phyloP scores from a whole-genome alignment of 2,888 invertebrate genomes.

The Prenolepis imparis region DNA sequence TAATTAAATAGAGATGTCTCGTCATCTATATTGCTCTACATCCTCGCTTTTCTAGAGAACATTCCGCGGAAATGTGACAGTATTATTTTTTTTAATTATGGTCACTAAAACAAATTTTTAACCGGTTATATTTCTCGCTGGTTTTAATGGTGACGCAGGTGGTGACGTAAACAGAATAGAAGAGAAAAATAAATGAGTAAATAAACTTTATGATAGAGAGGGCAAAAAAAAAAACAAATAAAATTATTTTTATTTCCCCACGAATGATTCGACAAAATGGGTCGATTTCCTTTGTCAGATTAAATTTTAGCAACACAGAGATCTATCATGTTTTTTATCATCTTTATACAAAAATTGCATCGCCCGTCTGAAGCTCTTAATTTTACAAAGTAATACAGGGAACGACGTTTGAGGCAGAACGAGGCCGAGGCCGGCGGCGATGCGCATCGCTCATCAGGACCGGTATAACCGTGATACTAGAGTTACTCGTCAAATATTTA shows the following conservation, averaged over 20 bases:
- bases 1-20: conserved; percentile 41
- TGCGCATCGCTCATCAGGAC: conserved; percentile 77
- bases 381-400: conserved; percentile 71
- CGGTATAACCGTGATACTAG: conserved; percentile 73
- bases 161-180: neutral
- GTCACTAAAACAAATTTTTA: neutral
- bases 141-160: neutral
- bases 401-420: conserved; percentile 55
- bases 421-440: conserved; percentile 55
- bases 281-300: neutral
- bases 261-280: neutral
- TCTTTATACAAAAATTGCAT: neutral
- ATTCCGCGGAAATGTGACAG: neutral
- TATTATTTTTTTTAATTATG: neutral
- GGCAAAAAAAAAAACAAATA: neutral
- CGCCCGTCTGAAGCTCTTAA: conserved; percentile 61
- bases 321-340: neutral
- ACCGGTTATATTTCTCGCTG: neutral
- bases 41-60: neutral
- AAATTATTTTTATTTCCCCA: neutral
- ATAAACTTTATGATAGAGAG: neutral
- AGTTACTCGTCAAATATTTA: conserved; percentile 81
- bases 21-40: neutral
- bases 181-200: neutral
- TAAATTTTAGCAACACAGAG: neutral